Evolutionary conservation across 2,113 vertebrate genomes (phyloP).

Genomic region (Amblyopsis rosae): DNA sequence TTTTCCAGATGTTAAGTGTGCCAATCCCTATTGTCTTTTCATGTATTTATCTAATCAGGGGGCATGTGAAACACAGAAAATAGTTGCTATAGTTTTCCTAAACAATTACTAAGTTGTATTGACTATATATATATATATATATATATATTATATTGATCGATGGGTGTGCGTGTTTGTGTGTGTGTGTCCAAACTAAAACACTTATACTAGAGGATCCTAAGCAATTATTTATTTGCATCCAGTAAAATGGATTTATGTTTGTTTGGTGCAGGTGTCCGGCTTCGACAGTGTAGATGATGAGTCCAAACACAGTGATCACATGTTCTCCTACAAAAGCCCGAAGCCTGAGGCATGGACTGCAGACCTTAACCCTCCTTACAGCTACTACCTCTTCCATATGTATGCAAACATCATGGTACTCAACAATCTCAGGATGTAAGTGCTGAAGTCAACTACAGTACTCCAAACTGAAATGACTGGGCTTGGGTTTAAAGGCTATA

Average conservation of each 20-base stretch:
- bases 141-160: no score
- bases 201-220: background rate
- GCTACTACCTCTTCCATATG: constrained; percentile 94
- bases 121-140: no score
- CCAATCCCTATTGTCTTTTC: no score
- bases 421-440: constrained; percentile 92
- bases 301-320: constrained; percentile 92
- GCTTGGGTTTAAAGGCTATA: background rate
- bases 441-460: background rate
- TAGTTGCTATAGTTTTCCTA: no score
- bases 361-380: constrained; percentile 90
- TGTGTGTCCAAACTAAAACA: background rate
- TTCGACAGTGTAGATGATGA: constrained; percentile 97
- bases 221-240: background rate
- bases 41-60: no score
- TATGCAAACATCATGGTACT: constrained; percentile 95
- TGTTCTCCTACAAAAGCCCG: constrained; percentile 92
- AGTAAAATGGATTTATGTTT: background rate
- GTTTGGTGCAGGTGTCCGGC: constrained; percentile 83
- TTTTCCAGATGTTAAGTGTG: no score
- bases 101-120: no score
- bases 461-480: constrained; percentile 1
- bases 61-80: no score
- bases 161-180: no score
- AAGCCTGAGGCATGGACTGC: constrained; percentile 86